phyloP scores from a whole-genome alignment of 2,888 invertebrate species.

The Microplitis manilae region DNA sequence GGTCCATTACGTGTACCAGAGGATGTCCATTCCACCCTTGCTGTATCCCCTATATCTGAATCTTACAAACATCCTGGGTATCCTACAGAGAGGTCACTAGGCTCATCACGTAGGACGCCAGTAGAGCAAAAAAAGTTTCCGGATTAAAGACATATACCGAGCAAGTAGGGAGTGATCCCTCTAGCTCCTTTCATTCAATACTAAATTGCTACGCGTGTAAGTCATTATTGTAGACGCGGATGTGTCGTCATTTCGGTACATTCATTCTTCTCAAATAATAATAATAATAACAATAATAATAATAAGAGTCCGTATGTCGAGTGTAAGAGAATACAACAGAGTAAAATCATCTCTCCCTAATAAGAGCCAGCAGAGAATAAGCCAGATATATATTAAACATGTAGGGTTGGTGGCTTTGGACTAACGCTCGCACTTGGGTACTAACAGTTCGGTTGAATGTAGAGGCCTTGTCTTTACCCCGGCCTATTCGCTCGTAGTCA shows the following conservation, averaged over 20 bases:
- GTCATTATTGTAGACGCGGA: conserved; percentile 57
- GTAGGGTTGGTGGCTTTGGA: neutral
- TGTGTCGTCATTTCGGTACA: neutral
- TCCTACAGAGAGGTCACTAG: conserved; percentile 1
- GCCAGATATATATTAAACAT: neutral
- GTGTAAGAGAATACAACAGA: neutral
- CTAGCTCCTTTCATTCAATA: neutral
- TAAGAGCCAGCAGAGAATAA: neutral
- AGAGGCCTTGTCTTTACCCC: conserved; percentile 20
- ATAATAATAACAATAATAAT: neutral
- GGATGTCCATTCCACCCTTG: conserved; percentile 65
- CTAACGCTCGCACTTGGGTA: neutral
- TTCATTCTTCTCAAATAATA: neutral
- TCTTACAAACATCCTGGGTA: conserved; percentile 56
- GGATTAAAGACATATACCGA: conserved; percentile 3
- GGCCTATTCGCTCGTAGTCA: neutral
- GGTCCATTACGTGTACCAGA: conserved; percentile 69
- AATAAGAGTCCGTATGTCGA: neutral
- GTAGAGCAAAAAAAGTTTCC: conserved; percentile 13
- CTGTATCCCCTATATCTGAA: conserved; percentile 41
- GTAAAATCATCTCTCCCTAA: neutral
- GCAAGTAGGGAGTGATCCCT: conserved; percentile 18
- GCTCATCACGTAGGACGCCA: conserved; percentile 17
- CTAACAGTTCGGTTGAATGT: conserved; percentile 1
- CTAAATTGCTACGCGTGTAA: conserved; percentile 61